Conservation (phyloP, 64 coral and sea anemone genomes). For the Porites australiensis region DNA sequence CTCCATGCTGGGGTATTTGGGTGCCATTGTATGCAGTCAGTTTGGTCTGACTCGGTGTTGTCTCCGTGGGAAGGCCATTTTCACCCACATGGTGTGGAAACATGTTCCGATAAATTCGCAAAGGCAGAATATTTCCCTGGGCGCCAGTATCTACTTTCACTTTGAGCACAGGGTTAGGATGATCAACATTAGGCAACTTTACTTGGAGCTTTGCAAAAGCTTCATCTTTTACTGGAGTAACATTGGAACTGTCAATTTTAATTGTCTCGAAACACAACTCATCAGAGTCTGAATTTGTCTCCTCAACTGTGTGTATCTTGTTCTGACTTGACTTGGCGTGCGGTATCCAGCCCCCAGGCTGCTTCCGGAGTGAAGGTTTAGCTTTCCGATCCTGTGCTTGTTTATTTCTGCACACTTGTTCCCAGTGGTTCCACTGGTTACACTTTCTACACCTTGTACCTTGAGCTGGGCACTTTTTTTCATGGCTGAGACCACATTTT, state of each 20-base stretch:
- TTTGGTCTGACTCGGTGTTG: not conserved
- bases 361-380: not conserved
- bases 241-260: not conserved
- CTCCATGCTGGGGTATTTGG: not conserved
- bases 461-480: no score
- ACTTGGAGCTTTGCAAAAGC: not conserved
- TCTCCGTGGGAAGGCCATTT: constrained; percentile 18
- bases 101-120: constrained; percentile 36
- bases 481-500: no score
- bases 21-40: constrained; percentile 26
- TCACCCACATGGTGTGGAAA: not conserved
- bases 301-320: not conserved
- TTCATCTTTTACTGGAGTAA: not conserved
- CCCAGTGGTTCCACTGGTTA: no score
- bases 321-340: not conserved
- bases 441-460: no score
- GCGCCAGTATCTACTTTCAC: constrained; percentile 45
- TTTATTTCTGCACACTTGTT: no score
- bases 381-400: not conserved
- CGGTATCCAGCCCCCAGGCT: not conserved
- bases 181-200: not conserved
- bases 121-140: constrained; percentile 38
- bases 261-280: not conserved
- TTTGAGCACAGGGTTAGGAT: constrained; percentile 1
- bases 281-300: not conserved